These are phyloP conservation scores for Colletes latitarsis DNA, from an alignment of 1,140 invertebrate species.

Conservation along the genomic window DNA sequence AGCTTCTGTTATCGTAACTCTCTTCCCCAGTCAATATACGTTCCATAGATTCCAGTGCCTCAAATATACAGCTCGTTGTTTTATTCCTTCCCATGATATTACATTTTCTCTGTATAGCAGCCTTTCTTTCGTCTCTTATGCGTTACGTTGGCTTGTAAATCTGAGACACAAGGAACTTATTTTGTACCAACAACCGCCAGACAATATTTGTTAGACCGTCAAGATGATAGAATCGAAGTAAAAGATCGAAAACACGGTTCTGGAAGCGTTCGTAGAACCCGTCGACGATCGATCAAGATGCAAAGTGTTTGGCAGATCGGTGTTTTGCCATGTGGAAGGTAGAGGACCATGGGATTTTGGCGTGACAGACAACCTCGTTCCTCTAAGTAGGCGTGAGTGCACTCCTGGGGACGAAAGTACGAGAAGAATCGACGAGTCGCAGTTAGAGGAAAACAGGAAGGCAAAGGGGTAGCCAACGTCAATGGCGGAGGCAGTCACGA, in stretches of 20 bases:
- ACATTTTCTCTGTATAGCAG: too few species aligned
- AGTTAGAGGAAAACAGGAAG: not conserved
- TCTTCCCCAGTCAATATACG: too few species aligned
- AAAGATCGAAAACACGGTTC: too few species aligned
- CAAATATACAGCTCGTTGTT: too few species aligned
- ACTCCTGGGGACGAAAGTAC: conserved; percentile 52
- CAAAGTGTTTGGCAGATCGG: not conserved
- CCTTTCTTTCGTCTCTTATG: too few species aligned
- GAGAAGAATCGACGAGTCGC: conserved; percentile 17
- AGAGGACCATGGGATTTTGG: conserved; percentile 46
- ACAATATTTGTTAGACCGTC: too few species aligned
- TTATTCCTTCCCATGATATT: too few species aligned
- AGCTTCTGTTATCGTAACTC: too few species aligned
- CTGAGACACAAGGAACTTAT: too few species aligned
- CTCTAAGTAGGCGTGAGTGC: conserved; percentile 68
- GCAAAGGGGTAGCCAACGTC: conserved; percentile 29
- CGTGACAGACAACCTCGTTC: conserved; percentile 60
- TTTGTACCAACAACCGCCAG: too few species aligned
- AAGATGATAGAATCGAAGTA: not conserved
- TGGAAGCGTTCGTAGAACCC: not conserved
- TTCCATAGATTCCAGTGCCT: too few species aligned
- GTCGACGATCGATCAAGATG: conserved; percentile 20
- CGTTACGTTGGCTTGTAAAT: too few species aligned
- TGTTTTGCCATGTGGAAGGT: conserved; percentile 21
- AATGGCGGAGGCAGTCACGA: conserved; percentile 44